Percentiles rank a stretch among this genome's conserved stretches.
phyloP scores from a whole-genome alignment of 2,113 vertebrate species.

The Aldabrachelys gigantea region DNA sequence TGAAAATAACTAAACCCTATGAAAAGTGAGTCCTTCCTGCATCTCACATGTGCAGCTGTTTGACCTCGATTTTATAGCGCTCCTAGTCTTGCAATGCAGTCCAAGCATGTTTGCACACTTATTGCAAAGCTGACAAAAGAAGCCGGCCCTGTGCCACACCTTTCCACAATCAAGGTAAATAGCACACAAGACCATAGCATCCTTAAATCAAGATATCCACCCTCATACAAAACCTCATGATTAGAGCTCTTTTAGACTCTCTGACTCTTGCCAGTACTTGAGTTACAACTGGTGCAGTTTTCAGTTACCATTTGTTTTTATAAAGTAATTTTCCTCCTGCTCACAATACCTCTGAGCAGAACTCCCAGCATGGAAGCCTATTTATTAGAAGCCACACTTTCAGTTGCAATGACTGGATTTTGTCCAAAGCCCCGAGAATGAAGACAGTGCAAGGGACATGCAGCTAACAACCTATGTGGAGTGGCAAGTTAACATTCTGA shows the following conservation, averaged over 20 bases:
- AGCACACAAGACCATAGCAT: background rate
- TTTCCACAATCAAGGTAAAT: background rate
- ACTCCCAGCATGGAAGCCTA: background rate
- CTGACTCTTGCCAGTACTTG: background rate
- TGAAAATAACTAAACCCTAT: too few species aligned
- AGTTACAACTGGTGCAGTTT: background rate
- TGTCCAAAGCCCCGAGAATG: slow-evolving; percentile 11
- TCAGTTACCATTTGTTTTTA: background rate
- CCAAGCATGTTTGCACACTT: background rate
- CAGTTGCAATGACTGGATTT: background rate
- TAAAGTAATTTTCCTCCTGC: background rate
- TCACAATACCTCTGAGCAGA: background rate
- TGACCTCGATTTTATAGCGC: background rate
- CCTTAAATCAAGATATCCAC: background rate
- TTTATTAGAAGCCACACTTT: background rate
- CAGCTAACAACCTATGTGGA: background rate
- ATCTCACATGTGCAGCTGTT: background rate
- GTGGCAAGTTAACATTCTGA: background rate
- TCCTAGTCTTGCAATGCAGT: fast-evolving
- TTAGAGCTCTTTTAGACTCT: background rate
- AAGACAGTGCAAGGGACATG: background rate
- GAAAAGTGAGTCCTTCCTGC: background rate
- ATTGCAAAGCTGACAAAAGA: background rate
- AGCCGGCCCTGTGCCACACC: background rate
- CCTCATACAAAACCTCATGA: background rate